phyloP scores from a whole-genome alignment of 1,140 invertebrate genomes.

The Drosophila ercepeae region DNA sequence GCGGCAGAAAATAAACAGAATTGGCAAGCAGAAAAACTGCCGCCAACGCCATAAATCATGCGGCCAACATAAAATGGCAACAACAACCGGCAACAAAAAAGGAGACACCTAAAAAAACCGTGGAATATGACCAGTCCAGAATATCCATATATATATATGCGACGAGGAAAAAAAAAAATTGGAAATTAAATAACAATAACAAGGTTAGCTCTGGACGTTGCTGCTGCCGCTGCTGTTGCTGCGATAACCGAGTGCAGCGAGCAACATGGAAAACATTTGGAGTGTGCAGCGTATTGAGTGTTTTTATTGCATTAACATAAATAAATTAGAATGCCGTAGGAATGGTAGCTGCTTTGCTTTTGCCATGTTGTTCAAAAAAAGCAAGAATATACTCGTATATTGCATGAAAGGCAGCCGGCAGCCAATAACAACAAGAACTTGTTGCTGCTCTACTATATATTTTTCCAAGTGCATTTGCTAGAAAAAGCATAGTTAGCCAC shows the following conservation, averaged over 20 bases:
- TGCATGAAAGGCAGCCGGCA: neutral
- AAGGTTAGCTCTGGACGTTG: slow-evolving; percentile 60
- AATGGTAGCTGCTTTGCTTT: slow-evolving; percentile 5
- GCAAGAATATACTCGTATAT: too few relatives aligned
- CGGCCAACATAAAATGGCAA: slow-evolving; percentile 47
- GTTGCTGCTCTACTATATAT: neutral
- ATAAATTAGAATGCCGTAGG: slow-evolving; percentile 72
- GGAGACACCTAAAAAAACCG: slow-evolving; percentile 26
- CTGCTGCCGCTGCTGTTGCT: slow-evolving; percentile 21
- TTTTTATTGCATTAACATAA: slow-evolving; percentile 82
- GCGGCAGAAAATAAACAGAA: slow-evolving; percentile 14
- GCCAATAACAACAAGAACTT: slow-evolving; percentile 13
- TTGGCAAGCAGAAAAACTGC: slow-evolving; percentile 54
- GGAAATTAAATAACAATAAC: slow-evolving; percentile 81
- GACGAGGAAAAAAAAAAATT: slow-evolving; percentile 32
- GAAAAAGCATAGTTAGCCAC: slow-evolving; percentile 39
- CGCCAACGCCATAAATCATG: slow-evolving; percentile 72
- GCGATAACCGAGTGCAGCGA: slow-evolving; percentile 44
- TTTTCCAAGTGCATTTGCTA: neutral
- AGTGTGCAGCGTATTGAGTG: slow-evolving; percentile 74
- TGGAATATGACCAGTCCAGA: slow-evolving; percentile 33
- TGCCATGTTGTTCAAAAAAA: slow-evolving; percentile 8
- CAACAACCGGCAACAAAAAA: slow-evolving; percentile 49
- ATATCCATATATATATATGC: neutral
- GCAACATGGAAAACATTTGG: slow-evolving; percentile 44